Base-by-base conservation (phyloP, 2,888 invertebrate species). In the Synergus itoensis region DNA sequence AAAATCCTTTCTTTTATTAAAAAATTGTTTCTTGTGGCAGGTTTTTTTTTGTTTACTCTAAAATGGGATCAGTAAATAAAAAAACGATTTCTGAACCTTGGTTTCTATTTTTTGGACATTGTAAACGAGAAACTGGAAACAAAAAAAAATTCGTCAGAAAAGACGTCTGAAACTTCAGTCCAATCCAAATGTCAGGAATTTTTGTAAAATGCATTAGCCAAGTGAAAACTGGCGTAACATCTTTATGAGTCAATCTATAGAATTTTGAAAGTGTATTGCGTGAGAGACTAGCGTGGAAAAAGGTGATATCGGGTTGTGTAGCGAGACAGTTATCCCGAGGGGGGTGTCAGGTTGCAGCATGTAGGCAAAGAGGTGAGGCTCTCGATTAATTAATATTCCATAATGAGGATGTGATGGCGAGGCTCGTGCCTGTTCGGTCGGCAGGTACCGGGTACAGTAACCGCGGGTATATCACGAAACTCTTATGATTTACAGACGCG, bases 351-450 rank as follows among this genome's bases (percentile, higher is more conserved):
- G 82, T 82, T 82, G 79, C 82, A 79, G 79, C 77, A 76, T 79
- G 79, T 75, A 53, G 77, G 76, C 57, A 53, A 63, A 77, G 67
- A 69, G 36, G 75, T 48, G 67, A n/a, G 77, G 75, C 80, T 77
- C 77, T 77, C 88, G 87, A 90, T 90, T 90, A 90, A 90, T 90
- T 90, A 90, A 90, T 89, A 89, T 89, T 88, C 88, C 86, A 87
- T 89, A 90, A 91, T 90, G 88, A 90, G 89, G 87, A 90, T 86
- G 87, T 87, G 88, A 87, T 85, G 85, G 12, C 62, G 40, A 57
- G 64, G 80, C 80, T 81, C 82, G 82, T 84, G 84, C 78, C 84
- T 80, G 83, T 79, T 81, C 73, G 65, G 75, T 48, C 45, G 64
- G 67, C 78, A 73, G 65, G 77, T 80, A 78, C 81, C 62, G 28